Conservation (phyloP, 35 echinoderm and acorn worm genomes). For the Ophiothrix spiculata region DNA sequence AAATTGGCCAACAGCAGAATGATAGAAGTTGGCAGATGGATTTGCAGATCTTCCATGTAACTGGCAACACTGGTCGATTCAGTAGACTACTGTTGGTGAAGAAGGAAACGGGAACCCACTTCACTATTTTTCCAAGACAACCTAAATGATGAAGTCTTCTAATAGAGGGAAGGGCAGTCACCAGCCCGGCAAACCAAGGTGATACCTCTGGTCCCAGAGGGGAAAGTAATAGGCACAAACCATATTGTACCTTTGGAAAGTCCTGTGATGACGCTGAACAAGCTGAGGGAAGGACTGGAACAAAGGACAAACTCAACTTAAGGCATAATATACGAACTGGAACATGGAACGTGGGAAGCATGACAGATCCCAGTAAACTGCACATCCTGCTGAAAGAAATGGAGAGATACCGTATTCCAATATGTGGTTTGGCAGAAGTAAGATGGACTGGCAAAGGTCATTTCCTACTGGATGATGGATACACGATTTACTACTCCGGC, state of each 20-base stretch:
- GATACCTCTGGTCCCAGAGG: background rate
- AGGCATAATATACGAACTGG: slow-evolving; percentile 16
- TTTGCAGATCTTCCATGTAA: background rate
- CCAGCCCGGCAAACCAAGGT: background rate
- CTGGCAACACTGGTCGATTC: slow-evolving; percentile 8
- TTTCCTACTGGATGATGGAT: background rate
- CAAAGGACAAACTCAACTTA: slow-evolving; percentile 14
- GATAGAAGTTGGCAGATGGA: slow-evolving; percentile 22
- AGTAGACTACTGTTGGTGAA: background rate
- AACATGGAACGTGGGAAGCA: slow-evolving; percentile 9
- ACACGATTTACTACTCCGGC: background rate
- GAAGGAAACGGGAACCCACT: slow-evolving; percentile 3
- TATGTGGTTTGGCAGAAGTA: background rate
- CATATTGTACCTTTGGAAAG: background rate
- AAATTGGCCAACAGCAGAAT: slow-evolving; percentile 2
- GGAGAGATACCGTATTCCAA: background rate
- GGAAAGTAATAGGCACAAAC: background rate
- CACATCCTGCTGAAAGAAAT: background rate
- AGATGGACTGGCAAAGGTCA: background rate
- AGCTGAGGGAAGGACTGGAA: background rate
- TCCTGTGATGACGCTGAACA: background rate
- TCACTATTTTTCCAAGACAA: background rate
- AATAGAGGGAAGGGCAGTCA: background rate
- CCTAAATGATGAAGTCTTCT: background rate
- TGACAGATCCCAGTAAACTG: slow-evolving; percentile 19